A percentile compares a stretch with the other conserved stretches of the same genome.
phyloP scores from a whole-genome alignment of 2,113 vertebrate species.

The Gallinago jamesoni region DNA sequence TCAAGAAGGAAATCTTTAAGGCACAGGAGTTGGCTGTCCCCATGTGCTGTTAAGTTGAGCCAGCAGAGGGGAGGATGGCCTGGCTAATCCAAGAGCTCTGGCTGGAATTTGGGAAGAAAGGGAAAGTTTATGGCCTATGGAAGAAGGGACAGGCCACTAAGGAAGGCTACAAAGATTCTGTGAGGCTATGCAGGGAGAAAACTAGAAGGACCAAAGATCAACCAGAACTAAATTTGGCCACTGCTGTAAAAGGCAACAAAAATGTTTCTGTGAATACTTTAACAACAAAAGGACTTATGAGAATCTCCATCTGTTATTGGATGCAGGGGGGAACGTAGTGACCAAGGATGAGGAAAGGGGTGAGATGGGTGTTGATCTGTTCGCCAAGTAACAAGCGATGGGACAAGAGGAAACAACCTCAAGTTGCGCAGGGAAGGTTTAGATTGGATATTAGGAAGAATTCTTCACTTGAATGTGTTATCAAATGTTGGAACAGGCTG shows the following conservation, averaged over 20 bases:
- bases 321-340: neutral
- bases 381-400: neutral
- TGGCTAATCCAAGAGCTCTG: neutral
- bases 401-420: neutral
- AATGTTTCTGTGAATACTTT: neutral
- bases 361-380: neutral
- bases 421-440: neutral
- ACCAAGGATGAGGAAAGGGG: neutral
- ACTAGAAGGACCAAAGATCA: neutral
- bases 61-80: neutral
- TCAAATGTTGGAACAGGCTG: neutral
- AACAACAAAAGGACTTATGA: neutral
- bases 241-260: neutral
- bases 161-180: neutral
- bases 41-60: neutral
- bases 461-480: neutral
- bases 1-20: neutral
- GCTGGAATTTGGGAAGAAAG: neutral
- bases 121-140: neutral
- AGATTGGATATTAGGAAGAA: neutral
- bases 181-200: neutral
- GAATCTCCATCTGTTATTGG: neutral
- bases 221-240: neutral
- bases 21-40: neutral
- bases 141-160: neutral